Percentiles rank a stretch among this genome's conserved stretches.
Conservation (phyloP, 1,140 invertebrate genomes). For the Aphaenogaster floridana region DNA sequence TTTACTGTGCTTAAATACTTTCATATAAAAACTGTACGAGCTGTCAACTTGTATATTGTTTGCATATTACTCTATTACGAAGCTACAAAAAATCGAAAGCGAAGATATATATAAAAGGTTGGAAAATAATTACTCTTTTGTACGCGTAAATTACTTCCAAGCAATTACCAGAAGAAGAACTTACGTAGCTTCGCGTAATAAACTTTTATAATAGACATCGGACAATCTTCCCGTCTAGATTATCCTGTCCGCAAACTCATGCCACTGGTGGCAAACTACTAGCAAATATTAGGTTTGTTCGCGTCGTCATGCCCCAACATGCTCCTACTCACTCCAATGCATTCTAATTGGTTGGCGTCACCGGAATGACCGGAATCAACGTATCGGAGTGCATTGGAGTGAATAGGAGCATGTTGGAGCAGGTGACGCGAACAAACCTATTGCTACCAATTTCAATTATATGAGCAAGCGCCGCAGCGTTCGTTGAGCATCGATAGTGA, state of each 20-base stretch:
- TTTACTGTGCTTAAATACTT: background rate
- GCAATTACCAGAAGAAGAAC: constrained; percentile 1
- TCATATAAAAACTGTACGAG: background rate
- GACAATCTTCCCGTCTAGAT: background rate
- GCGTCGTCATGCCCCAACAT: no score
- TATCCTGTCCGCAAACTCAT: background rate
- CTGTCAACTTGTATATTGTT: background rate
- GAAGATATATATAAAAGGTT: background rate
- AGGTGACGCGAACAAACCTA: no score
- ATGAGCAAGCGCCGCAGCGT: background rate
- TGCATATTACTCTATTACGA: background rate
- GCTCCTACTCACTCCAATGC: no score
- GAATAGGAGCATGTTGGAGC: no score
- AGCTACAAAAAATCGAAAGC: background rate
- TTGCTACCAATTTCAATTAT: constrained; percentile 14
- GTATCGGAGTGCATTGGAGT: no score
- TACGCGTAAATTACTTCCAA: background rate
- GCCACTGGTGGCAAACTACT: background rate
- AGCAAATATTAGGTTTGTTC: no score
- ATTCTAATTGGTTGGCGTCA: no score
- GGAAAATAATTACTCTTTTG: background rate
- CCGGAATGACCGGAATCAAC: no score
- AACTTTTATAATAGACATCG: background rate
- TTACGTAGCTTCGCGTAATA: background rate
- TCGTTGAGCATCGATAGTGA: background rate